Evolutionary conservation across 1,140 invertebrate genomes (phyloP).

Genomic region (Monochamus saltuarius): DNA sequence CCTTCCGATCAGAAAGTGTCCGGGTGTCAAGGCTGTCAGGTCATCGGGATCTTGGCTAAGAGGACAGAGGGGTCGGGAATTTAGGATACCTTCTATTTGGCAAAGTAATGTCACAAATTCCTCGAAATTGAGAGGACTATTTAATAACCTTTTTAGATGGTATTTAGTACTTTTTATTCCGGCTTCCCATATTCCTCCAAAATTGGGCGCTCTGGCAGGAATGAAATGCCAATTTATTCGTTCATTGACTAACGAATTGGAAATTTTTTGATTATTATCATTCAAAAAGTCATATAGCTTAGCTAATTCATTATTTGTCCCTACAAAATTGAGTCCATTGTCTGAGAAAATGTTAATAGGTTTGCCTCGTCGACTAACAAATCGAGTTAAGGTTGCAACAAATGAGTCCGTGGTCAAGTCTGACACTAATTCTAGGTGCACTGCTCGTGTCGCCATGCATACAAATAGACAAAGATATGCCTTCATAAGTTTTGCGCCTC

Average conservation of each 20-base stretch:
- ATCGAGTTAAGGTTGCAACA: conserved; percentile 36
- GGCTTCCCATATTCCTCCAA: too few relatives aligned
- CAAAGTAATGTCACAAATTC: too few relatives aligned
- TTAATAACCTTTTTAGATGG: too few relatives aligned
- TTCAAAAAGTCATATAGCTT: conserved; percentile 4
- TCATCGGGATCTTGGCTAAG: conserved; percentile 32
- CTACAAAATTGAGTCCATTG: conserved; percentile 32
- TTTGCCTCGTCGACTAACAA: conserved; percentile 30
- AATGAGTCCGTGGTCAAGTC: conserved; percentile 36
- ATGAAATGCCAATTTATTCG: not conserved
- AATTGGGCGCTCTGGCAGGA: too few relatives aligned
- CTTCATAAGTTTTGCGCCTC: not conserved
- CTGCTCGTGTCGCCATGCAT: conserved; percentile 31
- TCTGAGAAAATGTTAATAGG: conserved; percentile 25
- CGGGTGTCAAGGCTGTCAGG: conserved; percentile 26
- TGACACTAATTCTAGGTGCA: conserved; percentile 46
- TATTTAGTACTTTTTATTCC: too few relatives aligned
- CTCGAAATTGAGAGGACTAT: too few relatives aligned
- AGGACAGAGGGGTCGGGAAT: conserved; percentile 30
- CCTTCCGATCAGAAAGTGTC: conserved; percentile 36
- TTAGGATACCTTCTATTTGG: conserved; percentile 24
- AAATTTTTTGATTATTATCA: not conserved
- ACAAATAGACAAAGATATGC: conserved; percentile 10
- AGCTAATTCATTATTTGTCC: conserved; percentile 12
- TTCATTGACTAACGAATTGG: not conserved